A percentile compares a stretch with the other conserved stretches of the same genome.
These are phyloP conservation scores for Paratrypauchen microcephalus DNA, from an alignment of 2,797 vertebrate species.

Conservation along the genomic window DNA sequence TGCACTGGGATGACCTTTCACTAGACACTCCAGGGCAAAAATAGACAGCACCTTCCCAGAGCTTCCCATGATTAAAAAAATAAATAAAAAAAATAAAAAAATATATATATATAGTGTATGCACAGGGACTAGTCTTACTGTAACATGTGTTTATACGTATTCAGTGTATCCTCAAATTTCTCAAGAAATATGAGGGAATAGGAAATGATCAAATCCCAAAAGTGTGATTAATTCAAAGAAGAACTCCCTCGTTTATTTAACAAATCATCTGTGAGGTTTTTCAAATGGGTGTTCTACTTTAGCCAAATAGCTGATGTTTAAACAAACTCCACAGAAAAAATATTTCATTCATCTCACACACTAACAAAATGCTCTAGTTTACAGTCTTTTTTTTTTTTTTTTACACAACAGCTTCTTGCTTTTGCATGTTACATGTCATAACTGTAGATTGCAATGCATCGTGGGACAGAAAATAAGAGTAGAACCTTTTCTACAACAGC, in stretches of 20 bases:
- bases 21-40: conserved; percentile 34
- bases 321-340: neutral
- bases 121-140: conserved; percentile 9
- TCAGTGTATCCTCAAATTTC: conserved; percentile 15
- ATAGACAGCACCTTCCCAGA: conserved; percentile 45
- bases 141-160: conserved; percentile 9
- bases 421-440: too few relatives aligned
- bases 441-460: too few relatives aligned
- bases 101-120: neutral
- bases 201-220: conserved; percentile 1
- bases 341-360: too few relatives aligned
- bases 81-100: neutral
- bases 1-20: conserved; percentile 63
- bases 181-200: conserved; percentile 18
- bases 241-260: too few relatives aligned
- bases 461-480: too few relatives aligned
- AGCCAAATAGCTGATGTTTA: neutral
- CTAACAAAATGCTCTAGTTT: too few relatives aligned
- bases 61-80: neutral
- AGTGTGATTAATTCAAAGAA: too few relatives aligned
- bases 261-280: too few relatives aligned
- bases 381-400: too few relatives aligned
- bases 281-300: too few relatives aligned
- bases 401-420: too few relatives aligned
- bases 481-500: too few relatives aligned